Base-by-base conservation (phyloP, 2,888 invertebrate genomes). In the Himalopsyche anomala region DNA sequence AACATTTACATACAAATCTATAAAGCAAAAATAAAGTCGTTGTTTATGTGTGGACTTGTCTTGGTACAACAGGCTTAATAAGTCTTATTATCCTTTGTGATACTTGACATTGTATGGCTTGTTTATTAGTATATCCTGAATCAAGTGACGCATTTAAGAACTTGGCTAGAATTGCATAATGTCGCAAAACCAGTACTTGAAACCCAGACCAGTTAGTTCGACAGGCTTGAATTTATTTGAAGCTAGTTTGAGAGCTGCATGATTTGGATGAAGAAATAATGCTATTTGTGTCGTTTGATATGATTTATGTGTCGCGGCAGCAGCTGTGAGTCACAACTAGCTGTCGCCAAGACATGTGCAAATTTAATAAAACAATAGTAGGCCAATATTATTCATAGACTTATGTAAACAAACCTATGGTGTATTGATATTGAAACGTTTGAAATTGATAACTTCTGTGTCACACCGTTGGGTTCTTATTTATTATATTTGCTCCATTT, bases 291-390 rank as follows among this genome's bases (percentile, higher is more conserved):
- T 62, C 62, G 62, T 19, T 62, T 62, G 62, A 62, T 62, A 62
- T 62, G 62, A 62, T 62, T 62, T 62, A 62, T 62, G 62, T 62
- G 62, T 62, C 62, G 62, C 62, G 62, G 62, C 62, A 62, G 62
- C 62, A 62, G 62, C 62, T 62, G 62, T 62, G 62, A 62, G 62
- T 62, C 62, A 62, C 62, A 62, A 62, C 62, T 62, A 62, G 62
- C 62, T 62, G 62, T 62, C 62, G 62, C 62, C 62, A 62, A 62
- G 62, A 62, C 62, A 62, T 62, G 62, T 62, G 62, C 62, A 62
- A 62, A 62, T 62, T 62, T 62, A 62, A 62, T 62, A 62, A 62
- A 19, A 62, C 62, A 62, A 62, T 62, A 62, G 19, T 62, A 62
- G 62, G 28, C 62, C 62, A 62, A n/a, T 19, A 9, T 62, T 62